Percentiles rank a stretch among this genome's conserved stretches.
phyloP scores from a whole-genome alignment of 2,888 invertebrate species.

The Timema podura region DNA sequence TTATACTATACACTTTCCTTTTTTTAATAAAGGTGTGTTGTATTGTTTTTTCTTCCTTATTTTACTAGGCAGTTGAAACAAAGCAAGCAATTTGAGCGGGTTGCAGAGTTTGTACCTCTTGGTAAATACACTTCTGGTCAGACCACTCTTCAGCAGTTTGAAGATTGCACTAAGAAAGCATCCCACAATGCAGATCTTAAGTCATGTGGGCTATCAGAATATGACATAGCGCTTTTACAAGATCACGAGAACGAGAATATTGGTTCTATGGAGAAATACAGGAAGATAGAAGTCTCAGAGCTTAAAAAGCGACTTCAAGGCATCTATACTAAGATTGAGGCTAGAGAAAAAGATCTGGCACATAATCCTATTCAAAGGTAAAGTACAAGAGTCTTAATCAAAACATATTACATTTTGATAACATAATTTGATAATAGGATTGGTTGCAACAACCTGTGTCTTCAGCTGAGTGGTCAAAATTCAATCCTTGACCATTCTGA shows the following conservation, averaged over 20 bases:
- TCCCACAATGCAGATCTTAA: conserved; percentile 49
- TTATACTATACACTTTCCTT: too few relatives aligned
- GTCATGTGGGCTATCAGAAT: conserved; percentile 47
- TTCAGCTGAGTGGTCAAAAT: too few relatives aligned
- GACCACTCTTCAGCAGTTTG: conserved; percentile 47
- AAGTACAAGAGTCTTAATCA: not conserved
- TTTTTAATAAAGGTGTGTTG: not conserved
- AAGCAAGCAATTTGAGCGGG: conserved; percentile 34
- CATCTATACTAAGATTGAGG: conserved; percentile 24
- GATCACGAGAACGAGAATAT: conserved; percentile 47
- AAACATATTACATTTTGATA: too few relatives aligned
- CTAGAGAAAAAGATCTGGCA: not conserved
- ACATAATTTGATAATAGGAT: too few relatives aligned
- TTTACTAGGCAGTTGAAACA: conserved; percentile 32
- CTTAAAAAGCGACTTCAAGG: conserved; percentile 23
- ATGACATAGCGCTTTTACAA: conserved; percentile 51
- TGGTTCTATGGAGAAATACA: conserved; percentile 38
- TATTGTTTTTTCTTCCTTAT: not conserved
- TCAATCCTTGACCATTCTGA: too few relatives aligned
- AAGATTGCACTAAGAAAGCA: conserved; percentile 44
- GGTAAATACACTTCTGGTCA: conserved; percentile 45
- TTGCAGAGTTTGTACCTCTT: conserved; percentile 36
- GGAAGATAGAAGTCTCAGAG: conserved; percentile 36
- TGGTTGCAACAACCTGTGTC: too few relatives aligned
- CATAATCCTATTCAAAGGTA: conserved; percentile 22